Base-by-base conservation (phyloP, 1,140 invertebrate genomes). In the Scaptomyza pallida region DNA sequence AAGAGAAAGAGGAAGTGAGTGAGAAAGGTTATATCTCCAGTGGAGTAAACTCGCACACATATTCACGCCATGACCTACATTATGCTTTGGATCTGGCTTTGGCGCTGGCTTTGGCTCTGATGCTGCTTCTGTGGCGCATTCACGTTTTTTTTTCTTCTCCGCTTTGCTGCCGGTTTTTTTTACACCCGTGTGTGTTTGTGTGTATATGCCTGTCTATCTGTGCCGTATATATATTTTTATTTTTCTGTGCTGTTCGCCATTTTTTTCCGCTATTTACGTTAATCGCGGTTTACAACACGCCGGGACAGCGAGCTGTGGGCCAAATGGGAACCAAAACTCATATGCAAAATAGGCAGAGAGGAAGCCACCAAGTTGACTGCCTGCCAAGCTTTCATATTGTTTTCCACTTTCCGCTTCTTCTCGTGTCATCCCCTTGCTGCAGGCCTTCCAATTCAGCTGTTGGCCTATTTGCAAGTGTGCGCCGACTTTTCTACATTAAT, bases 401-500 rank as follows among this genome's bases (percentile, higher is more conserved):
- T 48, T 54, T 43, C 15, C 37, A 30, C 73, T 50, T 26, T 4
- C 47, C n/a, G 6, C 1, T 6, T 16, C n/a, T 30, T 30, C 5
- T 8, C 8, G 23, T 26, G n/a, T n/a, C n/a, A n/a, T 30, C 2
- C 8, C 26, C 26, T 26, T 26, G 23, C 5, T 26, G 5, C 5
- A 26, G 5, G 23, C 23, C 40, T 19, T 13, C 43, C 17, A 15
- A 10, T 9, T 35, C 13, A n/a, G 33, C 6, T 16, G 43, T 15
- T 71, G 45, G 55, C 72, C 57, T 60, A 63, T 63, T 70, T 79
- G 56, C 60, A 48, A 47, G 50, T 45, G 51, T 50, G 61, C 37
- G 55, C 37, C 61, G 61, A 81, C 62, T 81, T 88, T 81, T 72
- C 44, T 65, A 70, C 82, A 86, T 88, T 86, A 88, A 88, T 88